Base-by-base conservation (phyloP, 2,888 invertebrate genomes). In the Ichneumoninae sp. region DNA sequence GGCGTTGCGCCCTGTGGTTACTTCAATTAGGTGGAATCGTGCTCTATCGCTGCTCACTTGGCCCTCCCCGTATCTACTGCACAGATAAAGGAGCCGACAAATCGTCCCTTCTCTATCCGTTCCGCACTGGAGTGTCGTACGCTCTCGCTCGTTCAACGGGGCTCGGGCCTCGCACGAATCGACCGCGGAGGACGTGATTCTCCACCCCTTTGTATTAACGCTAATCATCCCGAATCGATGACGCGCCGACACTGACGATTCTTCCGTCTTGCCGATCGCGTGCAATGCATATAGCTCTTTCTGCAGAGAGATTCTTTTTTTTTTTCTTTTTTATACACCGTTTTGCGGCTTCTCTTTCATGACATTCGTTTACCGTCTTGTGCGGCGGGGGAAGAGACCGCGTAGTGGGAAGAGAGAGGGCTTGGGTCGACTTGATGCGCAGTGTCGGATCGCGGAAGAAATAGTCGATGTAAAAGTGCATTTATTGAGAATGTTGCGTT, bases 1-100 rank as follows among this genome's bases (percentile, higher is more conserved):
- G 88, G 88, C 88, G 87, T 88, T 88, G 91, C 90, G 91, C 92
- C 92, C 91, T 93, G 92, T 93, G 91, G 92, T 93, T 93, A 93
- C 91, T 91, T 93, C 93, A 93, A 93, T 93, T 93, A 93, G 93
- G 88, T 89, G 91, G 87, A 89, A 92, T 92, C 92, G 91, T 92
- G 92, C 89, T 88, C 88, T 87, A 87, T 88, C 86, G 87, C 85
- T 83, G 73, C 85, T 79, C 86, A 83, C 87, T 81, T 87, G 85
- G 65, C 57, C 78, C 70, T 50, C 47, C 52, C 86, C 87, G 85
- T 86, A 88, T 87, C 86, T 87, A 88, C 86, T 86, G 86, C 87
- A 83, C 83, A 40, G 63, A 80, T 75, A 82, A 86, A 83, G 70
- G 79, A 78, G 81, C 74, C 80, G 76, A 76, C 80, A 52, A n/a